These are phyloP conservation scores for Anas platyrhynchos DNA, from an alignment of 2,113 vertebrate genomes.

Conservation along the genomic window DNA sequence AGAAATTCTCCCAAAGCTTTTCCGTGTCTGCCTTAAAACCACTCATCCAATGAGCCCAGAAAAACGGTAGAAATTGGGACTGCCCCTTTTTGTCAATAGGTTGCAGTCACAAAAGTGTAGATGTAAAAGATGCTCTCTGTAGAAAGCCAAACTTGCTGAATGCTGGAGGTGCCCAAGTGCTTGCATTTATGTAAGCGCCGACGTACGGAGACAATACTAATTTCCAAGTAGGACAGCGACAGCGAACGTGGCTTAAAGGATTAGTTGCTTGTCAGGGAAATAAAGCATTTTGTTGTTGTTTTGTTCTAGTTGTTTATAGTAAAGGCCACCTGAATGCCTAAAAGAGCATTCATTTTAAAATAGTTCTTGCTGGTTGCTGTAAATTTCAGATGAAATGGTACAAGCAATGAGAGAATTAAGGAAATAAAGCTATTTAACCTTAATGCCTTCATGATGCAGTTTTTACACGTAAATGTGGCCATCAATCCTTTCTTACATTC, in stretches of 20 bases:
- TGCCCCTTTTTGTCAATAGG: background rate
- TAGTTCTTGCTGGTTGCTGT: background rate
- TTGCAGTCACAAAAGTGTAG: background rate
- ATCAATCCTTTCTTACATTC: background rate
- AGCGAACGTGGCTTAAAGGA: background rate
- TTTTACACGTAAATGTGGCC: background rate
- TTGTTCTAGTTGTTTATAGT: background rate
- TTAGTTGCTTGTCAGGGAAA: slow-evolving; percentile 30
- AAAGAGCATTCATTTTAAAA: background rate
- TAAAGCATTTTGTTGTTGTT: background rate
- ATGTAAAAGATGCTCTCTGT: background rate
- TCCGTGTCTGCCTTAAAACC: background rate
- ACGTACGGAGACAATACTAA: background rate
- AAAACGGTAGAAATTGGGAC: background rate
- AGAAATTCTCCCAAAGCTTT: background rate
- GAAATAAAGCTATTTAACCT: background rate
- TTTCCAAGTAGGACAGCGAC: background rate
- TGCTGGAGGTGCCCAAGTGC: background rate
- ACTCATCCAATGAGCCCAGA: background rate
- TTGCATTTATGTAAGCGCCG: slow-evolving; percentile 5
- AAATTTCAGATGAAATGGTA: background rate
- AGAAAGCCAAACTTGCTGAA: background rate
- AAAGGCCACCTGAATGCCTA: background rate
- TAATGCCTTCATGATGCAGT: background rate
- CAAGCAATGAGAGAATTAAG: background rate